Percentiles rank a stretch among this genome's conserved stretches.
These are phyloP conservation scores for Hippasteria phrygiana DNA, from an alignment of 53 echinoderm and acorn worm species.

Conservation along the genomic window DNA sequence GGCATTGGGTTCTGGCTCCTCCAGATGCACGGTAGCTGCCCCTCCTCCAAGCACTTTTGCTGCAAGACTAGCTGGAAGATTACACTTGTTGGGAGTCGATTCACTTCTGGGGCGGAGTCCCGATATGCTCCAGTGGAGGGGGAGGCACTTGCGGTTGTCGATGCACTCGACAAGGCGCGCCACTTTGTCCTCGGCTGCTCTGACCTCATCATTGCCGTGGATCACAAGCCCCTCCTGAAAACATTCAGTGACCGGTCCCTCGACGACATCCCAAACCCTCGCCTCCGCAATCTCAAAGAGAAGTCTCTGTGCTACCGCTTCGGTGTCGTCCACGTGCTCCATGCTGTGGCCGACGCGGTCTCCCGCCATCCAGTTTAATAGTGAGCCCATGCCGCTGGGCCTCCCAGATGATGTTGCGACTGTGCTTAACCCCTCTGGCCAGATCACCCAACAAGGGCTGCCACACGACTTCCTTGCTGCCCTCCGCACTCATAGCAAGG, in stretches of 20 bases:
- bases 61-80: conserved; percentile 3
- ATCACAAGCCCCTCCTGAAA: conserved; percentile 66
- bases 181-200: conserved; percentile 62
- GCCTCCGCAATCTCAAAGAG: conserved; percentile 76
- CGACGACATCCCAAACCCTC: conserved; percentile 71
- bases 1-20: no score
- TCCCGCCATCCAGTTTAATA: conserved; percentile 26
- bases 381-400: background rate
- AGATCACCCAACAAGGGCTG: background rate
- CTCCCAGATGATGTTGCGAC: conserved; percentile 25
- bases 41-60: no score
- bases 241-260: conserved; percentile 13
- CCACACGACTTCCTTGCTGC: conserved; percentile 11
- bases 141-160: conserved; percentile 57
- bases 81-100: background rate
- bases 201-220: conserved; percentile 46
- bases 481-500: conserved; percentile 7
- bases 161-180: conserved; percentile 64
- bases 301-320: conserved; percentile 64
- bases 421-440: background rate
- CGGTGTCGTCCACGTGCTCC: conserved; percentile 3
- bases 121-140: conserved; percentile 48
- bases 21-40: no score
- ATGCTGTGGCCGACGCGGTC: background rate
- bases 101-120: background rate